Percentiles rank a stretch among this genome's conserved stretches.
Conservation (phyloP, 2,888 invertebrate genomes). For the Anodontia alba region DNA sequence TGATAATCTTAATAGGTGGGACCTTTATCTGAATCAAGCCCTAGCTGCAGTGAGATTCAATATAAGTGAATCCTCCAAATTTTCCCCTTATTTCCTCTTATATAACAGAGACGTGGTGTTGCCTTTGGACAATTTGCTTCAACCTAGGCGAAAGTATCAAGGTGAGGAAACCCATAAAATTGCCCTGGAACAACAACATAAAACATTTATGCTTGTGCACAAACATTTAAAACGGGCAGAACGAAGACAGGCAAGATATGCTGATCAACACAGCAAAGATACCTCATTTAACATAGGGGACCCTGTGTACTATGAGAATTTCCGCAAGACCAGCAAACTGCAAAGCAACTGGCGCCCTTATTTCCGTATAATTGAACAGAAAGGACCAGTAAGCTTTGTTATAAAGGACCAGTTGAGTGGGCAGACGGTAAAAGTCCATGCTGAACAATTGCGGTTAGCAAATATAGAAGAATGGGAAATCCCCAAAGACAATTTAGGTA, state of each 20-base stretch:
- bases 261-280: slow-evolving; percentile 39
- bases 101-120: slow-evolving; percentile 48
- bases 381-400: not conserved
- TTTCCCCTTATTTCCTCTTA: slow-evolving; percentile 46
- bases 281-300: slow-evolving; percentile 45
- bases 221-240: slow-evolving; percentile 40
- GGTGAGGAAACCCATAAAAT: slow-evolving; percentile 46
- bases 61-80: slow-evolving; percentile 40
- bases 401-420: not conserved
- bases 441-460: not conserved
- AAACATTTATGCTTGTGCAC: slow-evolving; percentile 26
- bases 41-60: slow-evolving; percentile 48
- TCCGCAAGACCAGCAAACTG: slow-evolving; percentile 37
- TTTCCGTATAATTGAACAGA: not conserved
- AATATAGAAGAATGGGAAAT: not conserved
- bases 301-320: slow-evolving; percentile 48
- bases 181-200: slow-evolving; percentile 46
- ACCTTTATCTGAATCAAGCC: slow-evolving; percentile 48
- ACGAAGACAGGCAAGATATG: slow-evolving; percentile 46
- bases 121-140: slow-evolving; percentile 47
- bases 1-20: slow-evolving; percentile 38
- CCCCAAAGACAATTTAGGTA: not conserved
- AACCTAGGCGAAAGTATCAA: slow-evolving; percentile 47
- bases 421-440: not conserved
- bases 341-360: slow-evolving; percentile 42